Evolutionary conservation across 2,797 vertebrate genomes (phyloP), one percentile per base, ranked within the genome.

Genomic region (Aeoliscus strigatus): DNA sequence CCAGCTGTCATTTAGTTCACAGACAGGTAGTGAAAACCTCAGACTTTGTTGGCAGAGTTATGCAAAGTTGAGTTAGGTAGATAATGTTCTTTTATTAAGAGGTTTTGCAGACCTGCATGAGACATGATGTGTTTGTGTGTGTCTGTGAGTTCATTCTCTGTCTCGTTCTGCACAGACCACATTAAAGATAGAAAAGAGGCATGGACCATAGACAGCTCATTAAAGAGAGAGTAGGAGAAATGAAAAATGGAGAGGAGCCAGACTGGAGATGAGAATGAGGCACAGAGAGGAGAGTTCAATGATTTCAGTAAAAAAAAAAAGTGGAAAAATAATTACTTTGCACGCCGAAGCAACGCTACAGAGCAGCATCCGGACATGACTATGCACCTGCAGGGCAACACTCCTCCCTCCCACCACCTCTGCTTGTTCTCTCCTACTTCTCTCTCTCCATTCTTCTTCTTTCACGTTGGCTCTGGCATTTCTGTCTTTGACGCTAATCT

Each of bases 101-200:
- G 36, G 27, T 36, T 49, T 40, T 31, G 24, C 43, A 39, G 34
- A 51, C 40, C 39, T 49, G 40, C n/a, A 38, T 56, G 54, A 42
- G 56, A 59, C 32, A 36, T 21, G 9, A 29, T 35, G 9, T 45
- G 39, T 36, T 21, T 34, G 45, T 29, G 48, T 45, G 18, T 36
- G 28, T 47, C 36, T 50, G 33, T 29, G 44, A 44, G 40, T 70
- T 60, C 18, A 51, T 70, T 64, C 56, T 66, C 47, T 52, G 63
- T 51, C 38, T 71, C 39, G 29, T 39, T 57, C 33, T 59, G 58
- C 60, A 51, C 57, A 60, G 54, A 44, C 51, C 60, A 52, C 59
- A 68, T 64, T 64, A 67, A 80, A 65, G 63, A 60, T 67, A 65
- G 54, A 75, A 74, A 53, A 70, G 60, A 70, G 42, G 52, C 46